Base-by-base conservation (phyloP, 2,113 vertebrate genomes). In the Rostratula benghalensis region DNA sequence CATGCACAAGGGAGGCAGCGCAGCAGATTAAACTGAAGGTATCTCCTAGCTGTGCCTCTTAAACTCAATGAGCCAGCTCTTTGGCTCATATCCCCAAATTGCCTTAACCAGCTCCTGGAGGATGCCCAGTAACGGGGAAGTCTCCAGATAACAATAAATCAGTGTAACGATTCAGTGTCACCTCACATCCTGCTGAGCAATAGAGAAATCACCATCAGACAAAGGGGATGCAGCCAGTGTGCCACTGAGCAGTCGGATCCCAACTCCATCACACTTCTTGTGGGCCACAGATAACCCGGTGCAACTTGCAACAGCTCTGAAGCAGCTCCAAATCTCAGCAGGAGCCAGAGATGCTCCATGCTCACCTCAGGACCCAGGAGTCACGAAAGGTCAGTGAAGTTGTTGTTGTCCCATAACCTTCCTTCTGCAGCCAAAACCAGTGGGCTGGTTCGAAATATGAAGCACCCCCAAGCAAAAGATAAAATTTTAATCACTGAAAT, bases 241-340 rank as follows among this genome's bases (percentile, higher is more conserved):
- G 76, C 59, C 63, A 60, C 88, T 37, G 75, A 92, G 41, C 33
- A 65, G 86, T 27, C 3, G 12, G 83, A 89, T 83, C 76, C 83
- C 89, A 86, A 95, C 93, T 93, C 69, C 64, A 53, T 86, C 60
- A 17, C 86, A 68, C 75, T 80, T 80, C 90, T 90, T 94, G 83
- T 27, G 68, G 79, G 89, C 64, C 9, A 43, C 83, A 92, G 89
- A 88, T 93, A 94, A 96, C 93, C 75, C 71, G 31, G 46, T 11
- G 76, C 59, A 86, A 94, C 85, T 94, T 89, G 3, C 76, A 81
- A 87, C 51, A 10, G 56, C 93, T 95, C 87, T 91, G 94, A 92
- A 95, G 91, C 4, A 1, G 86, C 86, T 97, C 90, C 92, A 94
- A 90, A 33, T 92, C 95, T 88, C 94, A 79, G 89, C 79, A 88